These are phyloP conservation scores for Ispidina picta DNA, from an alignment of 2,797 vertebrate genomes.

Conservation along the genomic window DNA sequence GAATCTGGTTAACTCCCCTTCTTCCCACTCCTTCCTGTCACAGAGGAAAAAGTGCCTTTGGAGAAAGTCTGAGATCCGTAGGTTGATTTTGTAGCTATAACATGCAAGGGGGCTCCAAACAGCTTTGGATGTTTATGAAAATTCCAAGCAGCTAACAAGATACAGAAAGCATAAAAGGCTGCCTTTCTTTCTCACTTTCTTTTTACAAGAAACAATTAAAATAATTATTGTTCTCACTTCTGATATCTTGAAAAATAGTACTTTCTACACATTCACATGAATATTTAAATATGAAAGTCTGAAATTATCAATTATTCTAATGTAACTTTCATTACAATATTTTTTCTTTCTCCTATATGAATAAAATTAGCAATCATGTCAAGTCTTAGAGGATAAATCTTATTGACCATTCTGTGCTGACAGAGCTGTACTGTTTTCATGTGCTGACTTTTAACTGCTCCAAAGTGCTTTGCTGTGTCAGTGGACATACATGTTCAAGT, in stretches of 20 bases:
- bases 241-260: not conserved
- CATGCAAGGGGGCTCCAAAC: not conserved
- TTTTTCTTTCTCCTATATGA: not conserved
- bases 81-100: not conserved
- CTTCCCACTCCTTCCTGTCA: constrained; percentile 62
- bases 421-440: not conserved
- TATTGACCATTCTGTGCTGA: not conserved
- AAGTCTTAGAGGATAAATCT: not conserved
- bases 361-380: not conserved
- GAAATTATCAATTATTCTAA: not conserved
- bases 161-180: not conserved
- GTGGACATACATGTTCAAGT: not conserved
- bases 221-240: not conserved
- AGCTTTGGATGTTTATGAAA: not conserved
- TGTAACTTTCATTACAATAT: not conserved
- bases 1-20: constrained; percentile 56
- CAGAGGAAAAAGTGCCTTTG: constrained; percentile 3
- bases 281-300: not conserved
- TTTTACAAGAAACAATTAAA: not conserved
- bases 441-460: not conserved
- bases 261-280: not conserved
- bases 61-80: constrained; percentile 14
- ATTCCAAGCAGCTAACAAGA: not conserved
- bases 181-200: not conserved
- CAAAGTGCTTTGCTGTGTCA: not conserved